Percentiles rank a stretch among this genome's conserved stretches.
Evolutionary conservation across 2,113 vertebrate species (phyloP).

Genomic region (Oplegnathus fasciatus): DNA sequence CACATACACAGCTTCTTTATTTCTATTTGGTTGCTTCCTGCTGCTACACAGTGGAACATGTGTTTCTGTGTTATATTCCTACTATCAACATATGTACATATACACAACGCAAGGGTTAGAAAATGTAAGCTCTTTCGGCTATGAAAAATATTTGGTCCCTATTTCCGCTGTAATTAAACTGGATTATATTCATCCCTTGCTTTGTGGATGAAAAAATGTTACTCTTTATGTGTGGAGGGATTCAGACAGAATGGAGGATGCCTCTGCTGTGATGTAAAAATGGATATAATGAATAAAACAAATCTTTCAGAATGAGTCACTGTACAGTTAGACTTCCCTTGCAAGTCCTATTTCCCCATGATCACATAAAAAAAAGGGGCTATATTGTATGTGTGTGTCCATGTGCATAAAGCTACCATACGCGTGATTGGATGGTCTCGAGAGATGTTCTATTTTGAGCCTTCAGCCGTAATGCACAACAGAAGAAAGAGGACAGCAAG

Average conservation of each 20-base stretch:
- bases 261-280: constrained; percentile 37
- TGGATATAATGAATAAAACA: constrained; percentile 29
- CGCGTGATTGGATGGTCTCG: constrained; percentile 50
- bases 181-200: constrained; percentile 3
- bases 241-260: constrained; percentile 8
- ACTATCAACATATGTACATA: no score
- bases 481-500: constrained; percentile 65
- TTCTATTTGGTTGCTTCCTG: not conserved
- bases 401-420: constrained; percentile 25
- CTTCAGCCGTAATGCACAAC: constrained; percentile 54
- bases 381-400: not conserved
- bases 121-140: not conserved
- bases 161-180: constrained; percentile 18
- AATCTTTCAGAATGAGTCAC: constrained; percentile 30
- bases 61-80: constrained; percentile 1
- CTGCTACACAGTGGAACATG: constrained; percentile 10
- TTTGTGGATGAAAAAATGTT: not conserved
- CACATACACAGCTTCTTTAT: no score
- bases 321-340: constrained; percentile 4
- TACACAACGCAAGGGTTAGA: not conserved
- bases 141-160: not conserved
- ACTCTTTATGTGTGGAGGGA: constrained; percentile 15
- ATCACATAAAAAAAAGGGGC: constrained; percentile 22
- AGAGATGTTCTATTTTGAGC: constrained; percentile 78
- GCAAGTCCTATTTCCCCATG: constrained; percentile 35